A percentile compares a stretch with the other conserved stretches of the same genome.
phyloP scores from a whole-genome alignment of 2,113 vertebrate genomes.

The Rhodinocichla rosea region DNA sequence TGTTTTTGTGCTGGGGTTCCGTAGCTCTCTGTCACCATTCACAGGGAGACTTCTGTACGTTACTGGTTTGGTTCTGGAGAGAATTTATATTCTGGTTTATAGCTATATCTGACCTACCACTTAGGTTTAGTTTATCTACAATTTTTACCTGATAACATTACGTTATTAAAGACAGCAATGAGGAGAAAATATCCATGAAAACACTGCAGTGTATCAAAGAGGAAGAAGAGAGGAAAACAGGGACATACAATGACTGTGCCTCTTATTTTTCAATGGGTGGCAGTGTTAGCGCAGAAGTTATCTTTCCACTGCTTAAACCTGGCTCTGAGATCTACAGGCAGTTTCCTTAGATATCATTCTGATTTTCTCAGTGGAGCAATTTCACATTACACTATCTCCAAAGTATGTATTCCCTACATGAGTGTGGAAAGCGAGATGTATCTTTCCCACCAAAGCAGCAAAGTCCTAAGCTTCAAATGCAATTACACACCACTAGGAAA shows the following conservation, averaged over 20 bases:
- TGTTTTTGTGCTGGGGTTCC: background rate
- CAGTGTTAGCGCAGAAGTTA: constrained; percentile 23
- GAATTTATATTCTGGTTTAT: background rate
- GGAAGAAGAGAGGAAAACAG: background rate
- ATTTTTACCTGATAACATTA: background rate
- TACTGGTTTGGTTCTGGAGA: background rate
- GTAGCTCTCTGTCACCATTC: background rate
- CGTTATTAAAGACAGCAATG: background rate
- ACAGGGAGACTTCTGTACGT: background rate
- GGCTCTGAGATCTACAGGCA: background rate
- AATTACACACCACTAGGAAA: background rate
- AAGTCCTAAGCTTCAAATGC: background rate
- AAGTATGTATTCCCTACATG: constrained; percentile 1
- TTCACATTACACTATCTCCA: background rate
- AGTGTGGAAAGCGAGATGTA: background rate
- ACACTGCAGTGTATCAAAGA: background rate
- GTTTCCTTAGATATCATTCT: background rate
- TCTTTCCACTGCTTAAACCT: background rate
- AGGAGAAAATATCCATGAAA: background rate
- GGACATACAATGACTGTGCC: background rate
- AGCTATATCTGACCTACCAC: background rate
- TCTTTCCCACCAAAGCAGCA: constrained; percentile 3
- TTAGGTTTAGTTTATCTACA: background rate
- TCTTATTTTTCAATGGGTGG: background rate
- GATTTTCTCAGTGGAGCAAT: background rate